Conservation (phyloP, 2,797 vertebrate genomes). For the Pterois miles region DNA sequence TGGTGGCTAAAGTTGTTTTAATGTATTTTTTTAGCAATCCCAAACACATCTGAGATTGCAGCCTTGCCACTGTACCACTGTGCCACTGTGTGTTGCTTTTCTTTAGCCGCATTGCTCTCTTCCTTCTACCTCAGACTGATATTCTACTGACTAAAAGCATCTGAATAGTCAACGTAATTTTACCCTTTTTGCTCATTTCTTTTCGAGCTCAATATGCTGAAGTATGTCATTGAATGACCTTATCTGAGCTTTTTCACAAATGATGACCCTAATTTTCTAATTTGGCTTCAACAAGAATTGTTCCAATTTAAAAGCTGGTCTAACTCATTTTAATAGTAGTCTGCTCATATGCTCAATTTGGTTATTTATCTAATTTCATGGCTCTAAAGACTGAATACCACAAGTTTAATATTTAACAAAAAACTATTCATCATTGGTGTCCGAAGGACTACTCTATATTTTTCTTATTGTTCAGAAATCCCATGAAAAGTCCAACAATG, state of each 20-base stretch:
- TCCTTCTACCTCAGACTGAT: background rate
- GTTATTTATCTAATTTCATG: background rate
- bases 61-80: no score
- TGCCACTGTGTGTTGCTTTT: no score
- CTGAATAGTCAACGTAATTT: background rate
- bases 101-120: background rate
- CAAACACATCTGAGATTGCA: background rate
- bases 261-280: constrained; percentile 2
- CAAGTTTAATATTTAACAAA: background rate
- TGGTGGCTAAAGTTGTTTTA: background rate
- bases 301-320: background rate
- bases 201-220: background rate
- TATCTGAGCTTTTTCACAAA: constrained; percentile 1
- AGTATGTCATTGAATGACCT: background rate
- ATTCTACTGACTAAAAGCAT: background rate
- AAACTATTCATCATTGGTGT: background rate
- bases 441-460: background rate
- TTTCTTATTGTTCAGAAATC: background rate
- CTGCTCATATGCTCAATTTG: background rate
- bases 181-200: background rate
- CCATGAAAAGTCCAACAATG: background rate
- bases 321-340: background rate
- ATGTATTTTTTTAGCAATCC: no score
- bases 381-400: background rate
- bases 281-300: background rate